These are phyloP conservation scores for Gymnopithys bicolor DNA, from an alignment of 2,797 vertebrate species.

Conservation along the genomic window DNA sequence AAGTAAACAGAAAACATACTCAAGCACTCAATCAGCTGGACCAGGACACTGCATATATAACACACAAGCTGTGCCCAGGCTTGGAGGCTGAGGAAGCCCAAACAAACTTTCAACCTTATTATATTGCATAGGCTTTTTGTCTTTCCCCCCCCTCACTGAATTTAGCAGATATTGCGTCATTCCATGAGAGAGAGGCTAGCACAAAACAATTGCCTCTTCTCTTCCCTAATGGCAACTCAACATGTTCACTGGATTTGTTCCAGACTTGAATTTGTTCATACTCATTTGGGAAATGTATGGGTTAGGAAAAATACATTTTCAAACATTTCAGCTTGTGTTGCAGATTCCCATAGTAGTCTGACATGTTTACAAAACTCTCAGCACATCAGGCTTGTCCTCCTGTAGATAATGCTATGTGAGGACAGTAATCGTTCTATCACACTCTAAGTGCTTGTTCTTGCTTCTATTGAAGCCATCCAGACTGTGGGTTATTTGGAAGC, in stretches of 20 bases:
- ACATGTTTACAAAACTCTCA: neutral
- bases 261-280: neutral
- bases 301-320: neutral
- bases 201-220: neutral
- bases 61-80: neutral
- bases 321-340: neutral
- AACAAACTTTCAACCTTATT: neutral
- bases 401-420: neutral
- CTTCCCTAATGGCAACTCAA: neutral
- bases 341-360: neutral
- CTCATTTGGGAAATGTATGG: neutral
- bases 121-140: neutral
- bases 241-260: neutral
- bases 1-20: slow-evolving; percentile 15
- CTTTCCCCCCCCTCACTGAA: accelerated
- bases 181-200: neutral
- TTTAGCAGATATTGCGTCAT: neutral
- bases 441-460: neutral
- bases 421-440: neutral
- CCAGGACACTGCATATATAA: neutral
- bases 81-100: neutral
- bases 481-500: neutral
- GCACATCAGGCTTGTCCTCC: neutral
- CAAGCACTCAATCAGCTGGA: accelerated
- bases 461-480: neutral